Evolutionary conservation across 2,113 vertebrate species (phyloP).

Genomic region (Hippopotamus amphibius): DNA sequence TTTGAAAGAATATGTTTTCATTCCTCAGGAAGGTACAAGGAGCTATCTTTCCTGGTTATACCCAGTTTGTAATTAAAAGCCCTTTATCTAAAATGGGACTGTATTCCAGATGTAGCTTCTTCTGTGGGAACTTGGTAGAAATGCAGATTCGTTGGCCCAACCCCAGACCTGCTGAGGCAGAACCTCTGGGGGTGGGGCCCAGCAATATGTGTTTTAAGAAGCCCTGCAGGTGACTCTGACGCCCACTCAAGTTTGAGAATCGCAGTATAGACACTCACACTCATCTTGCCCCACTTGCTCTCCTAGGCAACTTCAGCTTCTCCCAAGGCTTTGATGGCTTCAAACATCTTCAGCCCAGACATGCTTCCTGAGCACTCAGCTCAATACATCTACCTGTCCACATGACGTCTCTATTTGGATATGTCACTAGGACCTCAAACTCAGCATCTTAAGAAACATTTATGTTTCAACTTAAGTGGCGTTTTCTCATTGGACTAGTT

Average conservation of each 20-base stretch:
- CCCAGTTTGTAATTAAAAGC: background rate
- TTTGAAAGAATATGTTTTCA: background rate
- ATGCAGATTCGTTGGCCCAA: background rate
- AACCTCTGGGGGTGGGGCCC: background rate
- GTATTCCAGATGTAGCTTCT: background rate
- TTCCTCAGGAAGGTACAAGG: background rate
- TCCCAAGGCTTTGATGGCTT: background rate
- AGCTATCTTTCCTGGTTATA: background rate
- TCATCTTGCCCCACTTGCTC: background rate
- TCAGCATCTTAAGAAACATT: background rate
- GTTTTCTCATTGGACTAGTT: background rate
- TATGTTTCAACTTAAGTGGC: background rate
- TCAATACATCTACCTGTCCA: background rate
- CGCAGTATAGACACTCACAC: background rate
- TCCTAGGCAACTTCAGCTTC: background rate
- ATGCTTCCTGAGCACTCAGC: background rate
- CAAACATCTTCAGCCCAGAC: background rate
- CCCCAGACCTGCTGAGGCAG: background rate
- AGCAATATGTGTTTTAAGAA: background rate
- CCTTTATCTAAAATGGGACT: background rate
- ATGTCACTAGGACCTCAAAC: background rate
- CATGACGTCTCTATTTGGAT: background rate
- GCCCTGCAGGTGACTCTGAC: background rate
- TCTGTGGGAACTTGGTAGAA: background rate
- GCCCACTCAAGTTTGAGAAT: background rate